Evolutionary conservation across 2,113 vertebrate species (phyloP).

Genomic region (Anoura caudifer): DNA sequence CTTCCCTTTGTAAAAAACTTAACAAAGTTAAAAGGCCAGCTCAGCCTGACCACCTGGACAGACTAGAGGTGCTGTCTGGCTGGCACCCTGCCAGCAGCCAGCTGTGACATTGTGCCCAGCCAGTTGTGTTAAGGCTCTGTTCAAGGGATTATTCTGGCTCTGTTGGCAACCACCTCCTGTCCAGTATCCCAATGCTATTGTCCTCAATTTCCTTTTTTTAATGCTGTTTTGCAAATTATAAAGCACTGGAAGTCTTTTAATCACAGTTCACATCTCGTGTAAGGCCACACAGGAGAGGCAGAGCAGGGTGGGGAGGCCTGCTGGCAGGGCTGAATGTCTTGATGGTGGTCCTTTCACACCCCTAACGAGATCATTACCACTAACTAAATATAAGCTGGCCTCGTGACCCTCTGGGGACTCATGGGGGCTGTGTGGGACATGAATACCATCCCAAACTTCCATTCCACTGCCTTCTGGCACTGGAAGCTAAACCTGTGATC

Average conservation of each 20-base stretch:
- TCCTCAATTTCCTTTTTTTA: constrained; percentile 89
- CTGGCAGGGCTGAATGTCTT: constrained; percentile 89
- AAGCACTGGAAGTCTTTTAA: constrained; percentile 93
- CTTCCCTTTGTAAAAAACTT: constrained; percentile 86
- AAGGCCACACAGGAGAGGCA: constrained; percentile 91
- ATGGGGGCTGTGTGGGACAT: constrained; percentile 85
- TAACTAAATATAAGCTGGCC: constrained; percentile 94
- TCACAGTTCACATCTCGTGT: constrained; percentile 90
- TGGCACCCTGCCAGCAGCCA: constrained; percentile 89
- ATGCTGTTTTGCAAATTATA: constrained; percentile 94
- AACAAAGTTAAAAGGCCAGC: constrained; percentile 90
- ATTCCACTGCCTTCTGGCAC: constrained; percentile 83
- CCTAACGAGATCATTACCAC: constrained; percentile 91
- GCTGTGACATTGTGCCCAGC: constrained; percentile 91
- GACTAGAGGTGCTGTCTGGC: constrained; percentile 82
- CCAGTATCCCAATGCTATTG: constrained; percentile 86
- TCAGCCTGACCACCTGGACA: constrained; percentile 91
- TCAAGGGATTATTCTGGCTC: constrained; percentile 85
- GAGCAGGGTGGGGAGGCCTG: constrained; percentile 84
- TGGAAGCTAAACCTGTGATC: constrained; percentile 90
- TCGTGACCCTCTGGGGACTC: constrained; percentile 87
- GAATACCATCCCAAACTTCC: constrained; percentile 80
- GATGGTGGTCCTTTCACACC: constrained; percentile 89
- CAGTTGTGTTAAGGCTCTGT: constrained; percentile 89
- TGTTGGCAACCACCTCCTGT: constrained; percentile 88